Evolutionary conservation across 1,140 invertebrate species (phyloP).

Genomic region (Holcopasites calliopsidis): DNA sequence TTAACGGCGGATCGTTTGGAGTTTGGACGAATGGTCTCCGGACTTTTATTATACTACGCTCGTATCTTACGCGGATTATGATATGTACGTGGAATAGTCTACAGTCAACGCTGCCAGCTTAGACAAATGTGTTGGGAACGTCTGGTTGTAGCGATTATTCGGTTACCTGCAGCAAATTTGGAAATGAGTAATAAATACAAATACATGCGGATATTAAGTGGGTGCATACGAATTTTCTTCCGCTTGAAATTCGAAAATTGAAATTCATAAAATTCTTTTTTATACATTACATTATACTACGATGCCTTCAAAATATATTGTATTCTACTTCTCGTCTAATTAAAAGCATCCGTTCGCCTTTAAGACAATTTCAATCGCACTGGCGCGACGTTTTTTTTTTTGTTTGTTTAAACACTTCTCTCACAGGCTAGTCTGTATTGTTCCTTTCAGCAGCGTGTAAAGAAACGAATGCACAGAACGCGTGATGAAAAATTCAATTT

Average conservation of each 20-base stretch:
- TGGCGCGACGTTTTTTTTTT: background rate
- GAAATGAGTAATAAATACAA: no score
- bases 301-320: background rate
- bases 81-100: constrained; percentile 49
- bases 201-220: no score
- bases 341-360: background rate
- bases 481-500: background rate
- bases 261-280: no score
- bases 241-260: no score
- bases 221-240: no score
- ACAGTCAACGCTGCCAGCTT: no score
- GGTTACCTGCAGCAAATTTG: no score
- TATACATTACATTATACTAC: background rate
- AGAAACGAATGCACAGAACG: background rate
- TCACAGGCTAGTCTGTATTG: background rate
- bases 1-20: constrained; percentile 47
- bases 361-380: background rate
- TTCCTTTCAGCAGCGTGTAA: background rate
- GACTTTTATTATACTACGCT: constrained; percentile 44
- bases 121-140: constrained; percentile 21
- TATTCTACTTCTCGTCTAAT: background rate
- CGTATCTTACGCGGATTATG: constrained; percentile 47
- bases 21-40: constrained; percentile 21
- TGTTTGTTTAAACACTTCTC: background rate
- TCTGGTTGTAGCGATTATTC: background rate